Conservation (phyloP, 2,888 invertebrate species). For the Cantharis lateralis region DNA sequence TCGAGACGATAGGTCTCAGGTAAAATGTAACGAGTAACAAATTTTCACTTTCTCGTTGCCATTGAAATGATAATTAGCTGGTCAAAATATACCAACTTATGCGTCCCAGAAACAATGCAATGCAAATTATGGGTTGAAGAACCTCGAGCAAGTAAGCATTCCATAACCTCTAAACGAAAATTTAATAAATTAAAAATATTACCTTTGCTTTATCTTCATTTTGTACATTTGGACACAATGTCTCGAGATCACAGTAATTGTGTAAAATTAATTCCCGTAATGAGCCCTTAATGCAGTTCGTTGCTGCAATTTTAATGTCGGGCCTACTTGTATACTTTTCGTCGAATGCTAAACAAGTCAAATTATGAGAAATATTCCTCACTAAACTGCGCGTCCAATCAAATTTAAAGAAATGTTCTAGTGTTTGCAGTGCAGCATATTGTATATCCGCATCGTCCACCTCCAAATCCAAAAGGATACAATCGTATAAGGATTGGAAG, state of each 20-base stretch:
- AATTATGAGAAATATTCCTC: neutral
- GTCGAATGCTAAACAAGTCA: neutral
- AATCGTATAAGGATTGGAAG: neutral
- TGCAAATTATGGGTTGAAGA: neutral
- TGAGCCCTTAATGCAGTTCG: neutral
- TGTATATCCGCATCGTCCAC: neutral
- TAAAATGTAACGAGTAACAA: no score
- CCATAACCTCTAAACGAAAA: neutral
- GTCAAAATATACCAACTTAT: no score
- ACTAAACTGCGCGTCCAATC: neutral
- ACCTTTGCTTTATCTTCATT: neutral
- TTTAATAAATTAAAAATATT: neutral
- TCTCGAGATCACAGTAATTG: neutral
- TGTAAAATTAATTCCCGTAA: neutral
- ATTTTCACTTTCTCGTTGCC: no score
- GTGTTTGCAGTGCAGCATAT: neutral
- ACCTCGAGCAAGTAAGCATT: neutral
- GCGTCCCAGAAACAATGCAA: no score
- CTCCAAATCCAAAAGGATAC: neutral
- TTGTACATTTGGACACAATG: neutral
- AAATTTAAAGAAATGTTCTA: neutral
- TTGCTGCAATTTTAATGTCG: neutral
- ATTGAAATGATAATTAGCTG: no score
- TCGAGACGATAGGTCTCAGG: no score
- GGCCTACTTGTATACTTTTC: neutral